Evolutionary conservation across 1,140 invertebrate species (phyloP).

Genomic region (Mercenaria mercenaria): DNA sequence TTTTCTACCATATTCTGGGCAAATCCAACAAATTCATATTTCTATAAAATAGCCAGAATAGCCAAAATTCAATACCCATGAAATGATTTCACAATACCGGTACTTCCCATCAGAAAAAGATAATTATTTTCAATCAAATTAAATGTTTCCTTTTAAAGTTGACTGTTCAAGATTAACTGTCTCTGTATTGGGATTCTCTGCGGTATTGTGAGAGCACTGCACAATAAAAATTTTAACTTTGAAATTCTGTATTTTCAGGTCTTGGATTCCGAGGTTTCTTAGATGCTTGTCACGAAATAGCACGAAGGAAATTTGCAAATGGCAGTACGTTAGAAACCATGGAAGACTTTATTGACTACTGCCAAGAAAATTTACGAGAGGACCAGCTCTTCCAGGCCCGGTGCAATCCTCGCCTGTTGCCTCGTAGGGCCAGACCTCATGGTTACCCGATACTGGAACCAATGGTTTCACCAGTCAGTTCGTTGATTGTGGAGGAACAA

Average conservation of each 20-base stretch:
- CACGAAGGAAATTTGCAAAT: constrained; percentile 71
- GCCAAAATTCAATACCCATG: too few relatives aligned
- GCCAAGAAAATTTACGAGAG: constrained; percentile 70
- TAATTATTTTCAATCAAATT: too few relatives aligned
- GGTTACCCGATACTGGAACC: constrained; percentile 16
- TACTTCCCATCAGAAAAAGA: too few relatives aligned
- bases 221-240: too few relatives aligned
- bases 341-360: constrained; percentile 74
- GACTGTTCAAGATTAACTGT: too few relatives aligned
- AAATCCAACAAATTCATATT: too few relatives aligned
- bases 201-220: too few relatives aligned
- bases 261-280: constrained; percentile 81
- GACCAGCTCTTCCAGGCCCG: constrained; percentile 35
- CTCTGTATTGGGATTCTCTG: too few relatives aligned
- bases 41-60: too few relatives aligned
- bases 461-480: not conserved
- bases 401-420: constrained; percentile 19
- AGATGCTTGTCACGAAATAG: constrained; percentile 79
- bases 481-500: not conserved
- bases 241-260: constrained; percentile 75
- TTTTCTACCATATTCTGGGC: too few relatives aligned
- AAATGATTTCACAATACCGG: too few relatives aligned
- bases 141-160: too few relatives aligned
- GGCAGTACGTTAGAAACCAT: constrained; percentile 66
- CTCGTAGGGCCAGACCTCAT: constrained; percentile 27